Evolutionary conservation across 2,113 vertebrate genomes (phyloP).

Genomic region (Gracilinanus agilis): DNA sequence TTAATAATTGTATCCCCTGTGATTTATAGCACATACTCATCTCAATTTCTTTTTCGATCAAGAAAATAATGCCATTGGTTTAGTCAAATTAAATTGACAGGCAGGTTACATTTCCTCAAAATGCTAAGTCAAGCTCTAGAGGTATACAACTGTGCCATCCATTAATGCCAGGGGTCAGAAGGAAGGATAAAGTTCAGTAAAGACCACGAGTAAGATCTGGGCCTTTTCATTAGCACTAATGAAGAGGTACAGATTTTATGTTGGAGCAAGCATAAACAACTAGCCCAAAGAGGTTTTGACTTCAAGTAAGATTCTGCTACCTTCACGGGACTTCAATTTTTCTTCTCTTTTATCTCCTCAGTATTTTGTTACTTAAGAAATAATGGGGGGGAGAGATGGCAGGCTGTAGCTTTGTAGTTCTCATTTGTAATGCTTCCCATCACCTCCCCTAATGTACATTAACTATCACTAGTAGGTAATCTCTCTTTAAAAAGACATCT

Average conservation of each 20-base stretch:
- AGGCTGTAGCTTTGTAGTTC: background rate
- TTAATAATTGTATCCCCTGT: background rate
- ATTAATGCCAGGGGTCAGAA: no score
- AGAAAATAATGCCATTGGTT: no score
- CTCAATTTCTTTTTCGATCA: no score
- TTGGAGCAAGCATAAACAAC: background rate
- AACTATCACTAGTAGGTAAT: background rate
- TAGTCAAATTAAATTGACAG: no score
- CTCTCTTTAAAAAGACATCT: background rate
- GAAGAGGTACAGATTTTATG: background rate
- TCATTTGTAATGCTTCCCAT: background rate
- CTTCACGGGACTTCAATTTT: background rate
- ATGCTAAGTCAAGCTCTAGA: background rate
- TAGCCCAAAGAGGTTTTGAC: background rate
- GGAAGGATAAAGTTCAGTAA: background rate
- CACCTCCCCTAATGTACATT: background rate
- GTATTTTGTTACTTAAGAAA: background rate
- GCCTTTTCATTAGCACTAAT: background rate
- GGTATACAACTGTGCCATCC: no score
- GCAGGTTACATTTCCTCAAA: background rate
- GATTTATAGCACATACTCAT: background rate
- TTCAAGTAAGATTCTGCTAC: background rate
- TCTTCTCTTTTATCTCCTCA: background rate
- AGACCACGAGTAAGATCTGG: background rate
- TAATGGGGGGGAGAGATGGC: background rate